phyloP scores from a whole-genome alignment of 2,888 invertebrate species.

The Macrosoma leucophasiata region DNA sequence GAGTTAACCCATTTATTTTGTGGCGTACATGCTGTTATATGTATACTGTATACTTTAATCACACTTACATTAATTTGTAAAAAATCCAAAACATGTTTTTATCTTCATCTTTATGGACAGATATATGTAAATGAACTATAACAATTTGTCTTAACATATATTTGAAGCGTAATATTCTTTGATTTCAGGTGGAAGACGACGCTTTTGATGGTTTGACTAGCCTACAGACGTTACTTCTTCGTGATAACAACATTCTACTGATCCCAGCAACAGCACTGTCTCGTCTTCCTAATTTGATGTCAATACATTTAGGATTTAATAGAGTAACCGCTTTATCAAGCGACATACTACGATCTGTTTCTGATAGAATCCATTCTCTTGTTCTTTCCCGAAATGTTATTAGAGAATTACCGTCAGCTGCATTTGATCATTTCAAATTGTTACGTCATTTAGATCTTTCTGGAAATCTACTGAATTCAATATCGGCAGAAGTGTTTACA shows the following conservation, averaged over 20 bases:
- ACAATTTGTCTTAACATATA: too few relatives aligned
- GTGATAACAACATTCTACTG: constrained; percentile 91
- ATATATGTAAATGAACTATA: too few relatives aligned
- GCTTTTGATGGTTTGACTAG: constrained; percentile 88
- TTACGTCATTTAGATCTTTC: constrained; percentile 84
- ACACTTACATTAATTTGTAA: too few relatives aligned
- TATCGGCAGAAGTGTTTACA: constrained; percentile 83
- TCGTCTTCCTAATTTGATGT: constrained; percentile 82
- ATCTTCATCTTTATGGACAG: too few relatives aligned
- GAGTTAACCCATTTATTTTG: too few relatives aligned
- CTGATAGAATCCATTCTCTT: constrained; percentile 81
- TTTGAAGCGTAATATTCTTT: constrained; percentile 7
- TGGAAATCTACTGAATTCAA: constrained; percentile 83
- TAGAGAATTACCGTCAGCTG: constrained; percentile 86
- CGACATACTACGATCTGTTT: constrained; percentile 84
- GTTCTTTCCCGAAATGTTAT: constrained; percentile 90
- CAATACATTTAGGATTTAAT: constrained; percentile 89
- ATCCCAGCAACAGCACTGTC: constrained; percentile 90
- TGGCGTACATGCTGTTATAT: too few relatives aligned
- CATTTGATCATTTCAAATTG: constrained; percentile 86
- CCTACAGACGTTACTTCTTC: constrained; percentile 84
- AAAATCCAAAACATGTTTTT: too few relatives aligned
- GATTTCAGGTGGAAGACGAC: constrained; percentile 87
- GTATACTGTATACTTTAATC: too few relatives aligned
- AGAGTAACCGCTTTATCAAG: constrained; percentile 89